Base-by-base conservation (phyloP, 2,888 invertebrate genomes). In the Subacronicta megacephala region DNA sequence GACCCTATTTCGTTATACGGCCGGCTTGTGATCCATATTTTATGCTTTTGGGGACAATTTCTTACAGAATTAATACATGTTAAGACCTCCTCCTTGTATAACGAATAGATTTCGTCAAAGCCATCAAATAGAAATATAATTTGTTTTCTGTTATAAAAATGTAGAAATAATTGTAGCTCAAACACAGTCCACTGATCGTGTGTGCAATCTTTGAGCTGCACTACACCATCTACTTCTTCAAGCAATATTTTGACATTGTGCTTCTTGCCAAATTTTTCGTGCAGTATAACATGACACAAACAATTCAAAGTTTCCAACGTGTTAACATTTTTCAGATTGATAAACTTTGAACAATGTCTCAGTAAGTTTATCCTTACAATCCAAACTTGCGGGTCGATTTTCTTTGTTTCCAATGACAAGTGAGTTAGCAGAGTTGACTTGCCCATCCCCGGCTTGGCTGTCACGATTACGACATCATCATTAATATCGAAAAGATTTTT, bases 361-460 rank as follows among this genome's bases (percentile, higher is more conserved):
- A 61, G 17, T 35, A 72, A 54, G 23, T 72, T 62, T 10, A 71
- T 49, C 7, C 71, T 46, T 7, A 58, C 42, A 26, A 72, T 62
- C 71, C 75, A 76, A 12, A 54, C 9, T 4, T 42, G 16, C 1
- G 61, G 71, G 16, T 57, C 16, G 0, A 16, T 0, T 10, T 51
- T 33, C 16, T 68, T 73, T 3, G 72, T 67, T 35, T 40, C 45
- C 1, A 69, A 3, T 0, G 71, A 51, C 35, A 75, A 50, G 16
- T 65, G 62, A 0, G 66, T 69, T 3, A 72, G 61, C 7, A 75
- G 36, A n/a, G 61, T 71, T 10, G 75, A 71, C 43, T 76, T 76
- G 6, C 75, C 77, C 73, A 73, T 76, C 0, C 73, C 77, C 0
- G 76, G 66, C 33, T 57, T 45, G 3, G 55, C 72, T n/a, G 58